Conservation (phyloP, 1,140 invertebrate genomes). For the Euura saliciscinereae region DNA sequence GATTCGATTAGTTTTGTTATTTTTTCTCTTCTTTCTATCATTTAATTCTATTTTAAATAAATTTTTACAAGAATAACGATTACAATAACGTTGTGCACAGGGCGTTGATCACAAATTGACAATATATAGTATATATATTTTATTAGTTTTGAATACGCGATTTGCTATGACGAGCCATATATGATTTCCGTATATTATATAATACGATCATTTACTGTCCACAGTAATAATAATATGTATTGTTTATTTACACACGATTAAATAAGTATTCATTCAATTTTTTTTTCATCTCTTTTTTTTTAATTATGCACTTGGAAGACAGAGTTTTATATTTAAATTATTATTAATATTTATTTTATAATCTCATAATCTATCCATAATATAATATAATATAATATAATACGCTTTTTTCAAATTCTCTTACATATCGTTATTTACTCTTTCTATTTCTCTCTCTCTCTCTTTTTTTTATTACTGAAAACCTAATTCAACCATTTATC, state of each 20-base stretch:
- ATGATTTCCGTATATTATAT: neutral
- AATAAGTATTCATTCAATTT: neutral
- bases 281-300: constrained; percentile 27
- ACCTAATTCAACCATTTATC: no score
- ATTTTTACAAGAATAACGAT: neutral
- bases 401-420: constrained; percentile 35
- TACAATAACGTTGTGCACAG: neutral
- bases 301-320: constrained; percentile 56
- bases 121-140: neutral
- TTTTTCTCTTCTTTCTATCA: constrained; percentile 8
- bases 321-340: constrained; percentile 44
- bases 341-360: neutral
- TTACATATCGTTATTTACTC: constrained; percentile 29
- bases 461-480: no score
- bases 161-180: neutral
- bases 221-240: constrained; percentile 16
- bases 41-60: neutral
- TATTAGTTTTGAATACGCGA: constrained; percentile 2
- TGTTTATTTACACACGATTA: constrained; percentile 41
- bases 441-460: constrained; percentile 16
- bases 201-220: neutral
- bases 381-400: constrained; percentile 34
- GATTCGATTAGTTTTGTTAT: neutral
- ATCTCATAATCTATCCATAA: no score
- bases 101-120: neutral